These are phyloP conservation scores for Napeogenes inachia DNA, from an alignment of 2,888 invertebrate genomes.

Conservation along the genomic window DNA sequence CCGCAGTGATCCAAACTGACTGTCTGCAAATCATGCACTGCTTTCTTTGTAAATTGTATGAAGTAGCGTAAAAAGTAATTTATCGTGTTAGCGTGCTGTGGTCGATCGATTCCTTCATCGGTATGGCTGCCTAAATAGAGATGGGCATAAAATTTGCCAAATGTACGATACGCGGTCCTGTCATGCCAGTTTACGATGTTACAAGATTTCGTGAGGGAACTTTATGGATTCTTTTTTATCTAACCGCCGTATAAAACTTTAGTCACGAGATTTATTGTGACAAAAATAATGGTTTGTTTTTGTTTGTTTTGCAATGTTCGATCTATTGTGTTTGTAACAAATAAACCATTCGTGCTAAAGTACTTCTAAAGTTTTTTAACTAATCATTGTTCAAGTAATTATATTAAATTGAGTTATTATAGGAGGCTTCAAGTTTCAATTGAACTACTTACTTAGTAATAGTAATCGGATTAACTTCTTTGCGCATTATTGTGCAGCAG, in stretches of 20 bases:
- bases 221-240: slow-evolving; percentile 31
- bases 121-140: slow-evolving; percentile 59
- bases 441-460: no score
- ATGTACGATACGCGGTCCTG: slow-evolving; percentile 44
- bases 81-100: slow-evolving; percentile 66
- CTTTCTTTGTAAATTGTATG: slow-evolving; percentile 49
- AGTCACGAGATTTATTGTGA: slow-evolving; percentile 21
- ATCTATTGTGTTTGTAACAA: neutral
- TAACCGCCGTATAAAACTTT: slow-evolving; percentile 16
- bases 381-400: no score
- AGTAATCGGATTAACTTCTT: no score
- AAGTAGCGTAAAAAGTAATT: slow-evolving; percentile 69
- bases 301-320: neutral
- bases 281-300: slow-evolving; percentile 12
- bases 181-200: slow-evolving; percentile 30
- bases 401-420: no score
- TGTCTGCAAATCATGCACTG: slow-evolving; percentile 54
- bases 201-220: slow-evolving; percentile 28
- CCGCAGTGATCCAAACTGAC: slow-evolving; percentile 49
- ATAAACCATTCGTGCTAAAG: no score
- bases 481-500: no score
- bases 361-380: no score
- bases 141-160: slow-evolving; percentile 61
- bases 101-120: slow-evolving; percentile 61
- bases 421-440: no score